phyloP scores from a whole-genome alignment of 1,140 invertebrate genomes.

The Mya arenaria region DNA sequence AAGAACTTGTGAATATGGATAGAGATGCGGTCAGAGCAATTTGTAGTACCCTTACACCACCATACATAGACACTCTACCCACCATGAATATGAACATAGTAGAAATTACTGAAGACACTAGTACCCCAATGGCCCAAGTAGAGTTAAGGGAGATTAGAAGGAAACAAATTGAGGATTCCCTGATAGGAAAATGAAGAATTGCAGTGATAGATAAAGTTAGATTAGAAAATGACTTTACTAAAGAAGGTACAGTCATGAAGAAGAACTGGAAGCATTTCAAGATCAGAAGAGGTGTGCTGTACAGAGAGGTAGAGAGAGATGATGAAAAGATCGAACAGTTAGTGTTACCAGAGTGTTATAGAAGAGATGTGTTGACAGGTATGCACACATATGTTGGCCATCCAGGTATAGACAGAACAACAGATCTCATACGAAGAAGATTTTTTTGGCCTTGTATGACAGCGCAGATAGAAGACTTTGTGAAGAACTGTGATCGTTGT shows the following conservation, averaged over 20 bases:
- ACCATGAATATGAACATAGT: constrained; percentile 10
- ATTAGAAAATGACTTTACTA: not conserved
- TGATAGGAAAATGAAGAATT: constrained; percentile 6
- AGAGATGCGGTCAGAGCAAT: not conserved
- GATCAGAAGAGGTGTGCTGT: constrained; percentile 17
- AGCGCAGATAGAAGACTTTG: constrained; percentile 10
- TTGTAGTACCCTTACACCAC: not conserved
- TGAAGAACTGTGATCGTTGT: constrained; percentile 17
- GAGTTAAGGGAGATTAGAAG: constrained; percentile 7
- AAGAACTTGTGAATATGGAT: not conserved
- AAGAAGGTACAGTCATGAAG: not conserved
- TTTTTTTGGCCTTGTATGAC: constrained; percentile 4
- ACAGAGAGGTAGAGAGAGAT: not conserved
- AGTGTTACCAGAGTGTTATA: constrained; percentile 11
- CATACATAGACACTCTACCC: not conserved
- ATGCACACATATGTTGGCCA: constrained; percentile 42
- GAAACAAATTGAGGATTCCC: constrained; percentile 4
- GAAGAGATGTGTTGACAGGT: constrained; percentile 2
- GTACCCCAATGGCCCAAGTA: not conserved
- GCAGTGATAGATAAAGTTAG: not conserved
- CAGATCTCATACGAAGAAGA: not conserved
- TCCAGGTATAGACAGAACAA: not conserved
- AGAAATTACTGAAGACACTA: constrained; percentile 1
- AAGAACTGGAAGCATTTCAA: constrained; percentile 1
- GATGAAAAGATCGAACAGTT: not conserved